Percentiles rank a stretch among this genome's conserved stretches.
Evolutionary conservation across 2,888 invertebrate genomes (phyloP).

Genomic region (Trachelus stipa): DNA sequence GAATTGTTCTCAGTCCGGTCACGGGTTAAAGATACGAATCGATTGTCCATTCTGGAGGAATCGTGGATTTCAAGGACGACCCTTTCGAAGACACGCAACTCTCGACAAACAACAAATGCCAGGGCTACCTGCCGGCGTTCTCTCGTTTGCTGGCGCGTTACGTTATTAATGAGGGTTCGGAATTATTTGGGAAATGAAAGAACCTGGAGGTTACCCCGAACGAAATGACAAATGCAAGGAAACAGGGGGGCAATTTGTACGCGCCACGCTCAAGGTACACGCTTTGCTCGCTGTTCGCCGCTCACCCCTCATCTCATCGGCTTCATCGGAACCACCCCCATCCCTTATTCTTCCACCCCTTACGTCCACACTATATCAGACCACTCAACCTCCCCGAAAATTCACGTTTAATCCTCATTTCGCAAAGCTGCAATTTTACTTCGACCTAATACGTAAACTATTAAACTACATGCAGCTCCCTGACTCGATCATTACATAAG

Average conservation of each 20-base stretch:
- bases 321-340: neutral
- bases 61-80: conserved; percentile 44
- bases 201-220: conserved; percentile 46
- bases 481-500: no score
- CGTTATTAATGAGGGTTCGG: conserved; percentile 62
- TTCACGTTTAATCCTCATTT: neutral
- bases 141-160: conserved; percentile 50
- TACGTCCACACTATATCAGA: neutral
- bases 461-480: no score
- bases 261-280: conserved; percentile 43
- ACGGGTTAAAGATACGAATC: conserved; percentile 55
- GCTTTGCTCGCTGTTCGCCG: neutral
- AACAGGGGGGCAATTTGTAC: conserved; percentile 59
- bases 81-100: conserved; percentile 36
- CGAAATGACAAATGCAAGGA: conserved; percentile 61
- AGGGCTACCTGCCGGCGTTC: conserved; percentile 44
- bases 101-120: conserved; percentile 34
- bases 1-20: conserved; percentile 43
- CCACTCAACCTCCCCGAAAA: neutral
- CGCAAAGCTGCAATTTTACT: neutral
- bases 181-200: conserved; percentile 61
- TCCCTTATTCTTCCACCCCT: neutral
- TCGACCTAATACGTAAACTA: neutral
- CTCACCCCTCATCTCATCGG: conserved; percentile 7
- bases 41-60: conserved; percentile 47